Conservation (phyloP, 2,797 vertebrate species). For the Amphiprion clarkii region DNA sequence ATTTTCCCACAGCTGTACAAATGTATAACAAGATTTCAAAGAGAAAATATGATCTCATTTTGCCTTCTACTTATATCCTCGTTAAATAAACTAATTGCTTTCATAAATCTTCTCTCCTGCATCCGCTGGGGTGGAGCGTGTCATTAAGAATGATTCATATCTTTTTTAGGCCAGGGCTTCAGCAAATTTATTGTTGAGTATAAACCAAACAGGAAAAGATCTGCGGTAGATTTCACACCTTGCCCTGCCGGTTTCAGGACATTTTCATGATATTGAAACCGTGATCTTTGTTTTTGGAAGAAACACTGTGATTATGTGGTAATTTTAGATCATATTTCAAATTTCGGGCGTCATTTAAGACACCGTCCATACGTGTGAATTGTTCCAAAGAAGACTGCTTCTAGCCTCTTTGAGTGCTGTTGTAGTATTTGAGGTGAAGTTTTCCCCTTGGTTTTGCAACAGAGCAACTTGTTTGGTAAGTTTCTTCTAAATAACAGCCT, state of each 20-base stretch:
- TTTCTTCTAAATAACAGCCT: slow-evolving; percentile 26
- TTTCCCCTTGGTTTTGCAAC: slow-evolving; percentile 16
- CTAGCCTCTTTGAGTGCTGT: not conserved
- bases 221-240: slow-evolving; percentile 38
- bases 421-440: not conserved
- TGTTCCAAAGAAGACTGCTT: not conserved
- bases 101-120: slow-evolving; percentile 25
- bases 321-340: not conserved
- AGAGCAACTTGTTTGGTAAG: slow-evolving; percentile 21
- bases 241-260: not conserved
- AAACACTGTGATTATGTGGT: slow-evolving; percentile 1
- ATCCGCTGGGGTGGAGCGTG: slow-evolving; percentile 13
- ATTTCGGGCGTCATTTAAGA: not conserved
- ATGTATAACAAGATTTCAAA: slow-evolving; percentile 9
- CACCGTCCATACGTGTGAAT: not conserved
- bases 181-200: slow-evolving; percentile 16
- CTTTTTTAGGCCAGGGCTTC: slow-evolving; percentile 9
- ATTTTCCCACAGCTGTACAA: slow-evolving; percentile 26
- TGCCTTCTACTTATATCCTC: slow-evolving; percentile 5
- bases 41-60: not conserved
- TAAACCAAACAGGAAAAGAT: slow-evolving; percentile 31
- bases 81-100: slow-evolving; percentile 16
- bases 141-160: slow-evolving; percentile 47
- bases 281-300: slow-evolving; percentile 22
- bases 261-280: slow-evolving; percentile 27